Conservation (phyloP, 2,888 invertebrate genomes). For the Leucophenga maculata region DNA sequence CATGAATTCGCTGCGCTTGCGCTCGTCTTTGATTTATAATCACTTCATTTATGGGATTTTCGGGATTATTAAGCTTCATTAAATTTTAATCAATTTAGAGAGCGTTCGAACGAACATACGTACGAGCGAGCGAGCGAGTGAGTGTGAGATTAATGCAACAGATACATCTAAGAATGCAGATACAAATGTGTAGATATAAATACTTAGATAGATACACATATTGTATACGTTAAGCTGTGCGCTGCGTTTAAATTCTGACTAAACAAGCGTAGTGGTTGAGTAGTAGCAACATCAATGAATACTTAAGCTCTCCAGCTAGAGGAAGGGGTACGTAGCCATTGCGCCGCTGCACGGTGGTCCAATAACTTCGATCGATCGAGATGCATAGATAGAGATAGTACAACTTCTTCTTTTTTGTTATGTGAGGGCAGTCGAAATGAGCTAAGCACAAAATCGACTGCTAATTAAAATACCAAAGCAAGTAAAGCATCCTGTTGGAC, state of each 20-base stretch:
- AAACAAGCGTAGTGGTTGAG: constrained; percentile 14
- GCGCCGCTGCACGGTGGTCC: constrained; percentile 3
- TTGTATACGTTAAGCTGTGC: background rate
- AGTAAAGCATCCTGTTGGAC: background rate
- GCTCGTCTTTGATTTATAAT: constrained; percentile 43
- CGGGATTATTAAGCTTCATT: constrained; percentile 64
- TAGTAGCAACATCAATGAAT: background rate
- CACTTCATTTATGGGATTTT: constrained; percentile 59
- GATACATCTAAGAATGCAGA: background rate
- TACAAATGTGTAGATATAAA: background rate
- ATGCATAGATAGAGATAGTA: background rate
- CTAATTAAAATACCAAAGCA: constrained; percentile 63
- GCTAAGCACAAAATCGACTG: constrained; percentile 17
- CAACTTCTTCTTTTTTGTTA: background rate
- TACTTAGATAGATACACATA: background rate
- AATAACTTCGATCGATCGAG: constrained; percentile 4
- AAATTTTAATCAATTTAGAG: constrained; percentile 55
- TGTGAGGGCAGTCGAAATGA: background rate
- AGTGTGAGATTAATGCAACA: background rate
- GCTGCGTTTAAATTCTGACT: constrained; percentile 3
- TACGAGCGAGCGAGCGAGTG: background rate
- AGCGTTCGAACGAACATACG: constrained; percentile 11
- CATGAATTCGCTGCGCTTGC: constrained; percentile 30
- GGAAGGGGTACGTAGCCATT: background rate
- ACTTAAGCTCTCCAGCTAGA: background rate